A percentile compares a stretch with the other conserved stretches of the same genome.
Conservation (phyloP, 2,888 invertebrate species). For the Agrilus mali region DNA sequence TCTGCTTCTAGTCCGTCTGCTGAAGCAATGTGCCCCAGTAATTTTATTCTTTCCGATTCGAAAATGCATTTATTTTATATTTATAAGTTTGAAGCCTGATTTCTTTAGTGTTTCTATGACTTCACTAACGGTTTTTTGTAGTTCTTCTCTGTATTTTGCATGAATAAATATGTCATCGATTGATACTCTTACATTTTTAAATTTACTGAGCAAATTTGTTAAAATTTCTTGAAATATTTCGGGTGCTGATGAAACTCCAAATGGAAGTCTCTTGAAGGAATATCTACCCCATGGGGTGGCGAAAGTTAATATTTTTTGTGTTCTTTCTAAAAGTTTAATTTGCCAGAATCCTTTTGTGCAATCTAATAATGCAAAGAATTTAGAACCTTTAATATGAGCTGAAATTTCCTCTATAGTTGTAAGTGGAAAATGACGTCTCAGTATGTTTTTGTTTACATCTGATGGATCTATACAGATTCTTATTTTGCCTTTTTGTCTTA, state of each 20-base stretch:
- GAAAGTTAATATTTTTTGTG: slow-evolving; percentile 3
- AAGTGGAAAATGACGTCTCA: no score
- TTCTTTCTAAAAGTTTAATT: no score
- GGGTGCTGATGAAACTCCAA: slow-evolving; percentile 16
- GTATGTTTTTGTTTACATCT: no score
- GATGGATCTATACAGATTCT: no score
- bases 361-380: no score
- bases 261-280: slow-evolving; percentile 13
- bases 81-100: slow-evolving; percentile 17
- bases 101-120: no score
- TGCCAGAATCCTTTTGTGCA: no score
- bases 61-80: slow-evolving; percentile 18
- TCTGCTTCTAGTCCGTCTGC: slow-evolving; percentile 6
- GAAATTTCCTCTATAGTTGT: neutral
- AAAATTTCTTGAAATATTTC: slow-evolving; percentile 18
- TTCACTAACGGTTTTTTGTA: no score
- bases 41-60: slow-evolving; percentile 4
- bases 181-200: slow-evolving; percentile 12
- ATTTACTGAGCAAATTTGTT: slow-evolving; percentile 8
- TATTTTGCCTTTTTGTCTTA: no score
- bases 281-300: slow-evolving; percentile 11
- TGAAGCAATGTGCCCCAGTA: slow-evolving; percentile 4
- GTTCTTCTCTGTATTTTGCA: slow-evolving; percentile 13
- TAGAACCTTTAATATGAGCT: no score
- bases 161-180: slow-evolving; percentile 18